Evolutionary conservation across 2,113 vertebrate genomes (phyloP).

Genomic region (Oostethus manadensis): DNA sequence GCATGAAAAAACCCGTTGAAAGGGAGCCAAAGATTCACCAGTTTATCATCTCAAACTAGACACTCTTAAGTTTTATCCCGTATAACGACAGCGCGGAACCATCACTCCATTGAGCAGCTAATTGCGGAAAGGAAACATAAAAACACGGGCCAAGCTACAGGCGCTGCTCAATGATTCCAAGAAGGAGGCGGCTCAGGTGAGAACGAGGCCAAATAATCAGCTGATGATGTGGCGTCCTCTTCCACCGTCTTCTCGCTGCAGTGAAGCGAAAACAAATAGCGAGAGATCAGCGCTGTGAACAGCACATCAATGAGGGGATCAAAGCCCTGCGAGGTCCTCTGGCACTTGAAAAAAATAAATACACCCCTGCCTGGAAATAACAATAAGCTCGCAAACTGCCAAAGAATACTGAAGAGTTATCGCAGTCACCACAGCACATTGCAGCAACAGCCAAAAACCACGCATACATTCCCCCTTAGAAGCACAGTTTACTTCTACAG

Average conservation of each 20-base stretch:
- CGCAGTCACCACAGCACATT: too few species aligned
- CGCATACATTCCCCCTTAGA: too few species aligned
- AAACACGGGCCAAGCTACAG: constrained; percentile 5
- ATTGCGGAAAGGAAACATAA: constrained; percentile 28
- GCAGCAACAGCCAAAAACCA: too few species aligned
- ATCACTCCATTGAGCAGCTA: neutral
- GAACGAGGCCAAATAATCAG: constrained; percentile 48
- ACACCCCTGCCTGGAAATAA: too few species aligned
- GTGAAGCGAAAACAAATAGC: too few species aligned
- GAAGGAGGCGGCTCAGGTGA: constrained; percentile 1
- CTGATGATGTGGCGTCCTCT: constrained; percentile 14
- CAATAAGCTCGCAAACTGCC: too few species aligned
- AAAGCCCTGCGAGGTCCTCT: too few species aligned
- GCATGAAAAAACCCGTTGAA: neutral
- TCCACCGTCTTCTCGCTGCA: constrained; percentile 5
- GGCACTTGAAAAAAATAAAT: too few species aligned
- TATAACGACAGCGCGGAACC: neutral
- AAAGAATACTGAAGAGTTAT: too few species aligned
- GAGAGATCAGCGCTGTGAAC: too few species aligned
- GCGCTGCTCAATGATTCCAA: neutral
- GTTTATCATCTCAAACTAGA: neutral
- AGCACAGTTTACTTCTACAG: too few species aligned
- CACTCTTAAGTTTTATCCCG: neutral
- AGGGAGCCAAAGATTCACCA: neutral
- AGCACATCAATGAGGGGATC: too few species aligned